Conservation (phyloP, 2,797 vertebrate species). For the Vespertilio murinus region DNA sequence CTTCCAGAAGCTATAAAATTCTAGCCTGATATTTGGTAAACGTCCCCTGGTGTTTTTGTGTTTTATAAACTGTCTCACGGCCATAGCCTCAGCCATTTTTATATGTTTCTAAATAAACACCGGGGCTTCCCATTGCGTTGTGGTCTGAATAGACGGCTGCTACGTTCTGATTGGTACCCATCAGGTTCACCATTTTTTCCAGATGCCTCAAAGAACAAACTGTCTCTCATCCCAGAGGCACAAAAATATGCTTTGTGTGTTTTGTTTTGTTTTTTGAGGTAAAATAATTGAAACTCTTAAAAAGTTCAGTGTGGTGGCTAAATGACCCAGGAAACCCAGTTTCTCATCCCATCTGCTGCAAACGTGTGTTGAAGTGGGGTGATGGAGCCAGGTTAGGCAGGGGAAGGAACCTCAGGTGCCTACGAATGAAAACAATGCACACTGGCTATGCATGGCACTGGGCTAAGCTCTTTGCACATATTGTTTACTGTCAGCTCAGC, state of each 20-base stretch:
- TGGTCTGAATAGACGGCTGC: background rate
- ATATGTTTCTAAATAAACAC: slow-evolving; percentile 37
- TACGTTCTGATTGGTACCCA: background rate
- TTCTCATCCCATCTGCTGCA: background rate
- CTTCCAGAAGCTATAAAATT: slow-evolving; percentile 59
- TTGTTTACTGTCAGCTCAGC: background rate
- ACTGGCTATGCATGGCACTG: background rate
- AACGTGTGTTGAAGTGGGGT: background rate
- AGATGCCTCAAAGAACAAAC: background rate
- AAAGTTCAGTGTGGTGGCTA: background rate
- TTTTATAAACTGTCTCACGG: slow-evolving; percentile 3
- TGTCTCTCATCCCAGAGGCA: background rate
- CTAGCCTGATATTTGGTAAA: slow-evolving; percentile 52
- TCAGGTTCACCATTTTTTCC: background rate
- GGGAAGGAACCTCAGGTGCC: background rate
- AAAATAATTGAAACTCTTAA: background rate
- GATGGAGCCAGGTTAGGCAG: background rate
- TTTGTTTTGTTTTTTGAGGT: background rate
- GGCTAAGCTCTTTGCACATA: background rate
- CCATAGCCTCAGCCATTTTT: background rate
- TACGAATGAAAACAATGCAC: background rate
- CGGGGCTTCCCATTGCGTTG: background rate
- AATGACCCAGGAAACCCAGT: background rate
- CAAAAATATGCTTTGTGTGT: background rate
- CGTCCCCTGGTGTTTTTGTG: slow-evolving; percentile 46